Evolutionary conservation across 2,888 invertebrate species (phyloP), one percentile per base, ranked within the genome.

Genomic region (Cantharis lateralis): DNA sequence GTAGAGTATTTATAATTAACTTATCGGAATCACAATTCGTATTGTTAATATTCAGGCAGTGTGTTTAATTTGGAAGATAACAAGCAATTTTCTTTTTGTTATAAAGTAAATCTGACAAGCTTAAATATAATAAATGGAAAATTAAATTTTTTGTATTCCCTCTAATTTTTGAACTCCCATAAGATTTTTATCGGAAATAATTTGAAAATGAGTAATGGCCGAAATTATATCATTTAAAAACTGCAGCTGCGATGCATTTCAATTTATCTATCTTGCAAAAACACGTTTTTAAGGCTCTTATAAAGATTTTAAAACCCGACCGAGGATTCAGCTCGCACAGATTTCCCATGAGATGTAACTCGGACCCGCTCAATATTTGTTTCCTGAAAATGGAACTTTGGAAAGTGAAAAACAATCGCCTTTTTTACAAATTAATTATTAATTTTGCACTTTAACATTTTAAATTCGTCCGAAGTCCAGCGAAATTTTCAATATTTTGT

Each of bases 281-380:
- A 80, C 76, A 76, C 72, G 78, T 78, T 70, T 78, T 80, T 80
- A 72, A 79, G 75, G 48, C 48, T 48, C 48, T 80, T 76, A 78
- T 80, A 78, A 77, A 80, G 76, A 76, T 78, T 80, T 80, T 80
- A 78, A 80, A 80, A 74, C 72, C 71, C 72, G 68, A 72, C 78
- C 48, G 78, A 78, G 75, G 78, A 78, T 78, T 74, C 76, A 74
- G 74, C 76, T 73, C 74, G 74, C 77, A 75, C 72, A 80, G 75
- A 80, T 78, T 78, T 80, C 78, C 78, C 80, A 61, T 28, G 76
- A 78, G 78, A 73, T 71, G 28, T 64, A 15, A 73, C 18, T 32
- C 74, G 74, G 74, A 77, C 76, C 64, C 73, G 64, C 74, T 77
- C 74, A 74, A 74, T 74, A 74, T 74, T 71, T 77, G 77, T 77